Conservation (phyloP, 2,797 vertebrate species). For the Octomys mimax region DNA sequence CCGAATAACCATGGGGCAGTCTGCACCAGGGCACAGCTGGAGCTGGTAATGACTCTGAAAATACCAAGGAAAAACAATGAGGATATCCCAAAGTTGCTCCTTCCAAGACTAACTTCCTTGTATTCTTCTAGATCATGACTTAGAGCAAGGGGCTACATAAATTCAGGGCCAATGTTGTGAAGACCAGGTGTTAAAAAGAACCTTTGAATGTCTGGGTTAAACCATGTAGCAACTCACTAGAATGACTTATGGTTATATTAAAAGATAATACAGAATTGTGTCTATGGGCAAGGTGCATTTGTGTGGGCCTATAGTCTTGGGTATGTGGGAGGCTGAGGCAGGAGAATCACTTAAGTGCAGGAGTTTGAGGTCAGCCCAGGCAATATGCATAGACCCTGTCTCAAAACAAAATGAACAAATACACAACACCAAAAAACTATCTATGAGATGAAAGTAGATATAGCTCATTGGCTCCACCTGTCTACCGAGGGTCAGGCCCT, state of each 20-base stretch:
- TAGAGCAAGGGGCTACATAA: not conserved
- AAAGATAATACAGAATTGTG: not conserved
- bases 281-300: not conserved
- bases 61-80: constrained; percentile 70
- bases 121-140: not conserved
- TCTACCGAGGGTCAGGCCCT: not conserved
- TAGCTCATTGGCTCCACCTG: not conserved
- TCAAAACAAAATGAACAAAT: not conserved
- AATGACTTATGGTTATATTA: constrained; percentile 3
- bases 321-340: not conserved
- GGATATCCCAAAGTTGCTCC: not conserved
- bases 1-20: constrained; percentile 99
- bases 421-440: not conserved
- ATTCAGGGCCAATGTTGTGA: not conserved
- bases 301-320: not conserved
- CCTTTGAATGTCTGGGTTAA: constrained; percentile 32
- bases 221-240: not conserved
- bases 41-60: constrained; percentile 98
- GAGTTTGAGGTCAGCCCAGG: not conserved
- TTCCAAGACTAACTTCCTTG: not conserved
- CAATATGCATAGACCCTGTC: not conserved
- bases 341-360: not conserved
- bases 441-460: not conserved
- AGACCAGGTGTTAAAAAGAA: not conserved
- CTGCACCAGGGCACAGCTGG: constrained; percentile 98